Evolutionary conservation across 2,113 vertebrate genomes (phyloP), one percentile per base, ranked within the genome.

Genomic region (Amazona guildingii): DNA sequence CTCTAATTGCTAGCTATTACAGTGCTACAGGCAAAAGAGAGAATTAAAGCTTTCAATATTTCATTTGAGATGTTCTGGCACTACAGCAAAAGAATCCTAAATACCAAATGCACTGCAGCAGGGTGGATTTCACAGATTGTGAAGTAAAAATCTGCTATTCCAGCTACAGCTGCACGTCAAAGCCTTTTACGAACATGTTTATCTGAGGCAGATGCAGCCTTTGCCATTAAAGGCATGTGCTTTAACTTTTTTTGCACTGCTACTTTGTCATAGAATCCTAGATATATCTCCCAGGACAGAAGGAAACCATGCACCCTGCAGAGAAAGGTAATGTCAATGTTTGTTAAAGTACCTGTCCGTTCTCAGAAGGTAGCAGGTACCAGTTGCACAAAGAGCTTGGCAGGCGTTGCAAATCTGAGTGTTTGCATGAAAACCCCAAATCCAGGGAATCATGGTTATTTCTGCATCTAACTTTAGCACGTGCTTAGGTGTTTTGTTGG

Each of bases 71-170:
- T 80, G 49, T 35, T 83, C 77, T 95, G 57, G 37, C 66, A 64
- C 29, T 51, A 19, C 23, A n/a, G n/a, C 0, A 0, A 48, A 24
- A 76, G 21, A 85, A 73, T 63, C 48, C 21, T 52, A 73, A 91
- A 82, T 63, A 77, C 20, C 51, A 46, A 92, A 74, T 17, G 27
- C 24, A 33, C 25, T 49, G 31, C 29, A 52, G 15, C 64, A 46
- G 82, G 31, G 41, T 59, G 84, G 66, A 92, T 92, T 92, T 83
- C 49, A 85, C 67, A 92, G 82, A 76, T 39, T 89, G 33, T 75
- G 91, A 78, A 90, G 77, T 79, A 95, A 94, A 84, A 78, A 95
- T 86, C 94, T 97, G 96, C 91, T 95, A 57, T 61, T 94, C 55
- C 59, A 68, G 61, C 24, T 70, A 76, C 70, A 95, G 57, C 72